Base-by-base conservation (phyloP, 2,888 invertebrate species). In the Pristionchus exspectatus region DNA sequence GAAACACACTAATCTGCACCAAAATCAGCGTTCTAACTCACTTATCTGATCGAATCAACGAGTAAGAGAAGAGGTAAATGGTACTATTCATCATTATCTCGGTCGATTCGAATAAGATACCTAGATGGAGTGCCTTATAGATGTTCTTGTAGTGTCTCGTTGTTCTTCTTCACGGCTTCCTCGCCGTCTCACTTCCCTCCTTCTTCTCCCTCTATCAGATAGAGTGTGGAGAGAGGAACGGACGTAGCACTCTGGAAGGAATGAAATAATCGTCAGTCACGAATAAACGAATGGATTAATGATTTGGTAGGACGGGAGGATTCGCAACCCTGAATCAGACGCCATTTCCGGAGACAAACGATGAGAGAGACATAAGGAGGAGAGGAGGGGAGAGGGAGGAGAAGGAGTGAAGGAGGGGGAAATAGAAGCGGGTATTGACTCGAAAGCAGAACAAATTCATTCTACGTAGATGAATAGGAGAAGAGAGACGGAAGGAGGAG, bases 401-500 rank as follows among this genome's bases (percentile, higher is more conserved):
- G 81, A 54, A 50, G 81, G 81, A 81, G 81, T 50, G 81, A 81
- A 74, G 74, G 50, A 81, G 50, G 81, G 81, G 54, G 50, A 72
- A 74, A 74, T 74, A 74, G 74, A 63, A 54, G 81, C 44, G 81
- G 54, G 81, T 81, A 81, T 81, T 81, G 81, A 81, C 81, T 81
- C 81, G 81, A 81, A 81, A 81, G 81, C 81, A 81, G 81, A 81
- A 81, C 81, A 81, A 81, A 81, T 81, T 81, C 81, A 81, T 81
- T 81, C 81, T 81, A 81, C 81, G 81, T 54, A 81, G 81, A 81
- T 81, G 81, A 81, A 81, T 81, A 81, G 81, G 81, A 81, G 81
- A 77, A 50, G 27, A 54, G 27, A 81, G 81, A 54, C 16, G 54
- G 81, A 54, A 33, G 33, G 33, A 72, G 72, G 72, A 33, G 30